Base-by-base conservation (phyloP, 2,113 vertebrate genomes). In the Cettia cetti region DNA sequence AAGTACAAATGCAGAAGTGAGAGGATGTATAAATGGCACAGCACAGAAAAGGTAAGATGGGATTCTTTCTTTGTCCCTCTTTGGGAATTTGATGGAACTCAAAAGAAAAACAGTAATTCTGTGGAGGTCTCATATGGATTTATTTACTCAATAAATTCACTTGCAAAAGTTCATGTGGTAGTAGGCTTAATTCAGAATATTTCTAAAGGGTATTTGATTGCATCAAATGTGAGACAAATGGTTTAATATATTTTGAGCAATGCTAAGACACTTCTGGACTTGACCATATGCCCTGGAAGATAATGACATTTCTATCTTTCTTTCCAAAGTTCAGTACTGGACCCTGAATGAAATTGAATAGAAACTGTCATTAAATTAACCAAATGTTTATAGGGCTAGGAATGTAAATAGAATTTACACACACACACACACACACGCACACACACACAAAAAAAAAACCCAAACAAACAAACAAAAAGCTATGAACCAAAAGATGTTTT, bases 201-300 rank as follows among this genome's bases (percentile, higher is more conserved):
- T 94, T 87, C 65, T 79, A 44, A 71, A 82, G 63, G 20, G 11
- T 76, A n/a, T 76, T 76, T 80, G 49, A 31, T 93, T 76, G 14
- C 49, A 80, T 92, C 50, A 69, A 69, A 61, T 74, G 50, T 75
- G 45, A 87, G 66, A 87, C 20, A 87, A 91, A 91, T 95, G 27
- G 37, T 87, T 95, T 92, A 91, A 87, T 95, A 91, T 84, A n/a
- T 60, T 96, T 79, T 82, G 45, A 84, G 65, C 49, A 92, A 57
- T 82, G 49, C 61, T 89, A 35, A 80, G 53, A 64, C 54, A 61
- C 22, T 80, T 84, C 69, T 87, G 53, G 37, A 42, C 83, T 94
- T 91, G 26, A 91, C 75, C 45, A 4, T 42, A 22, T 64, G 20
- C 45, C 50, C 70, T 79, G 52, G 49, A 86, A 94, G 35, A 86